Conservation (phyloP, 2,113 vertebrate species). For the Crocuta crocuta region DNA sequence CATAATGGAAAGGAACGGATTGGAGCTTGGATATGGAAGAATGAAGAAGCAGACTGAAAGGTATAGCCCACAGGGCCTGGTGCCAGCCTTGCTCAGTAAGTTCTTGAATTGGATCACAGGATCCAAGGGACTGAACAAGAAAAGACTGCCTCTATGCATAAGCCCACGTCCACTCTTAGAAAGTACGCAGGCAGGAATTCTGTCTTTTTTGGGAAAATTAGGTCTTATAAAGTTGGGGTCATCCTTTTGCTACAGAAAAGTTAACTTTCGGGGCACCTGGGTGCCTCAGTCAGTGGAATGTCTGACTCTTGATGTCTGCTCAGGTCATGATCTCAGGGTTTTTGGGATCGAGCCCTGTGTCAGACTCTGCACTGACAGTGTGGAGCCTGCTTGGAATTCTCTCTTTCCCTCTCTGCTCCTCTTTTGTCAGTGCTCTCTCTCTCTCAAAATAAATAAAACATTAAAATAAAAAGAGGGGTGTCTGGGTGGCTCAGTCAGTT, state of each 20-base stretch:
- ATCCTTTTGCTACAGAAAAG: constrained; percentile 5
- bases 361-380: too few relatives aligned
- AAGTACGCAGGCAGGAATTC: not conserved
- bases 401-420: too few relatives aligned
- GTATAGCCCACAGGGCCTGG: not conserved
- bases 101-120: not conserved
- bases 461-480: too few relatives aligned
- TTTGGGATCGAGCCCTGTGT: too few relatives aligned
- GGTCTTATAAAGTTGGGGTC: not conserved
- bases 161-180: not conserved
- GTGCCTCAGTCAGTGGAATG: too few relatives aligned
- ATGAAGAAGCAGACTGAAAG: not conserved
- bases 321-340: too few relatives aligned
- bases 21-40: not conserved
- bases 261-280: not conserved
- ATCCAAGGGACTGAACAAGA: not conserved
- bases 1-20: not conserved
- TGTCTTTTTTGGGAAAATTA: not conserved
- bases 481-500: too few relatives aligned
- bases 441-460: too few relatives aligned
- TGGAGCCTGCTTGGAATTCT: too few relatives aligned
- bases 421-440: too few relatives aligned
- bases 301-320: too few relatives aligned
- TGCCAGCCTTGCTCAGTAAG: not conserved
- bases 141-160: not conserved